Conservation (phyloP, 2,888 invertebrate genomes). For the Plebejus melissa region DNA sequence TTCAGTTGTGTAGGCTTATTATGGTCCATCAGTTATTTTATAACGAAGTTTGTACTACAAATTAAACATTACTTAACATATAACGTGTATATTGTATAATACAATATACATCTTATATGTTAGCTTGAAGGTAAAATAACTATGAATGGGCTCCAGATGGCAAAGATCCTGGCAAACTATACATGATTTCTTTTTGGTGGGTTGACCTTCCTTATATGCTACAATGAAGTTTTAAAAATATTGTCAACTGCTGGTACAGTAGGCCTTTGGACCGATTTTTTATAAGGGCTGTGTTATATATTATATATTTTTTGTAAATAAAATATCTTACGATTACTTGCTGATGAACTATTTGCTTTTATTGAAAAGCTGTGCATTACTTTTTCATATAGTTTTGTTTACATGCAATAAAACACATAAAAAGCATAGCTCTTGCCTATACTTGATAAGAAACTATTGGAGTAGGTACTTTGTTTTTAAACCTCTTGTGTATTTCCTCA, state of each 20-base stretch:
- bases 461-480: not conserved
- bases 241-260: slow-evolving; percentile 2
- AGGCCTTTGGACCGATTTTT: not conserved
- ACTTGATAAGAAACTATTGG: not conserved
- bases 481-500: not conserved
- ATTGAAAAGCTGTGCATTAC: not conserved
- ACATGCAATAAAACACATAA: not conserved
- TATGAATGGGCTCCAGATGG: not conserved
- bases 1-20: not conserved
- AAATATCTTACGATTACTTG: not conserved
- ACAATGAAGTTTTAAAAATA: not conserved
- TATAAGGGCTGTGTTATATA: slow-evolving; percentile 4
- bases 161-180: not conserved
- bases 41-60: not conserved
- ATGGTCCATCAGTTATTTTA: not conserved
- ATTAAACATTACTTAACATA: too few relatives aligned
- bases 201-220: not conserved
- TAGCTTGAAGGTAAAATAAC: not conserved
- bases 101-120: too few relatives aligned
- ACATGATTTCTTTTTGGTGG: slow-evolving; percentile 1
- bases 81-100: too few relatives aligned
- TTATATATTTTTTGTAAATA: slow-evolving; percentile 1
- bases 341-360: not conserved
- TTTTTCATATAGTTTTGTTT: slow-evolving; percentile 7
- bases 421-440: not conserved